These are phyloP conservation scores for Rhabdomys pumilio DNA, from an alignment of 2,797 vertebrate species.

Conservation along the genomic window DNA sequence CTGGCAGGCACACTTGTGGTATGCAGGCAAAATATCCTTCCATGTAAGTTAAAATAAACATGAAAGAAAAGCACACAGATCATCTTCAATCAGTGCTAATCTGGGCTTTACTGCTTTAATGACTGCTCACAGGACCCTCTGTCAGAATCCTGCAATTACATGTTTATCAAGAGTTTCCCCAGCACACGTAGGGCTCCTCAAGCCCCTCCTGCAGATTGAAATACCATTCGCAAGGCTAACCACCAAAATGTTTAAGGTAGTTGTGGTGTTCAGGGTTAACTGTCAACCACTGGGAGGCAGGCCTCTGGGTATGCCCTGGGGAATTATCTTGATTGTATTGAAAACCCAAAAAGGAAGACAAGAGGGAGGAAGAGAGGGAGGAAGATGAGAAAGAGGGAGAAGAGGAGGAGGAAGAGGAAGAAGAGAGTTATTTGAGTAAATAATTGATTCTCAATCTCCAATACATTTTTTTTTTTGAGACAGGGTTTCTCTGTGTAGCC, in stretches of 20 bases:
- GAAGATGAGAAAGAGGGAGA: no score
- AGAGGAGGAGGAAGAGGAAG: rapidly evolving
- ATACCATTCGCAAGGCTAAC: neutral
- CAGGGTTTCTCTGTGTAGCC: neutral
- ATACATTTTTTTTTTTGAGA: neutral
- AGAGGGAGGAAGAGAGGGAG: neutral
- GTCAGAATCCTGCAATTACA: constrained; percentile 39
- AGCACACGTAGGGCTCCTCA: constrained; percentile 13
- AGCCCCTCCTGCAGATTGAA: constrained; percentile 52
- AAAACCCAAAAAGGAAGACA: neutral
- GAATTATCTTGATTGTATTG: neutral
- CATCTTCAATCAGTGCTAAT: constrained; percentile 21
- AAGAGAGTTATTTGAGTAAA: neutral
- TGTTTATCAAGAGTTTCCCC: constrained; percentile 31
- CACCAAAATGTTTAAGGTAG: constrained; percentile 32
- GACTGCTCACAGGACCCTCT: neutral
- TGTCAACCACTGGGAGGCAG: neutral
- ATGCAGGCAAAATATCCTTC: neutral
- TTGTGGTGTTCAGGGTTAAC: neutral
- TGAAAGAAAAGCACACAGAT: neutral
- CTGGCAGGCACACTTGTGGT: neutral
- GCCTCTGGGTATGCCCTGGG: neutral
- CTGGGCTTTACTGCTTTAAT: constrained; percentile 50
- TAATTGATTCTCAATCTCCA: constrained; percentile 51
- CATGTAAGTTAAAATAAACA: neutral